These are phyloP conservation scores for Calcarius ornatus DNA, from an alignment of 2,113 vertebrate species.

Conservation along the genomic window DNA sequence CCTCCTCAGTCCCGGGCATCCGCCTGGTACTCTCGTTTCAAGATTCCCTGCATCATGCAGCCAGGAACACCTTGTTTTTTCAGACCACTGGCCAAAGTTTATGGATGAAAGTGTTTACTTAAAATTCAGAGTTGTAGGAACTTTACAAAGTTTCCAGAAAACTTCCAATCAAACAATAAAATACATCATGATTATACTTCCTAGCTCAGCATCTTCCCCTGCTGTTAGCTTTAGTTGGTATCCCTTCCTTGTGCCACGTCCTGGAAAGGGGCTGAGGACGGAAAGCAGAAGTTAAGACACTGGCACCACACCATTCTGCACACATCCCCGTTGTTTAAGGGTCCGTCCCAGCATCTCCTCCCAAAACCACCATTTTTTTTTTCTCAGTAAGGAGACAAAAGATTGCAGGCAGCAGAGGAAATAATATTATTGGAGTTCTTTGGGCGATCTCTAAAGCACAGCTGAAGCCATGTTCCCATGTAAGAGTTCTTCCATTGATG, in stretches of 20 bases:
- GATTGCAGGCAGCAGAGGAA: not conserved
- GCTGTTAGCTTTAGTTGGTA: not conserved
- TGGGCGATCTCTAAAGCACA: not conserved
- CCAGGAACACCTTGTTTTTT: not conserved
- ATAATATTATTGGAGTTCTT: not conserved
- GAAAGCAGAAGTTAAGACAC: not conserved
- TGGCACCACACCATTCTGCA: not conserved
- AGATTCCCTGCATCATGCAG: not conserved
- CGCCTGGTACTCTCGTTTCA: not conserved
- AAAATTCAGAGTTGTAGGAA: not conserved
- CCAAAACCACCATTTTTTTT: not conserved
- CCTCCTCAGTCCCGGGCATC: not conserved
- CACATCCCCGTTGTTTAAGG: not conserved
- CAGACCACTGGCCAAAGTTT: not conserved
- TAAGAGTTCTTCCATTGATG: fast-evolving
- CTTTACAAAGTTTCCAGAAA: not conserved
- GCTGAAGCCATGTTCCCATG: not conserved
- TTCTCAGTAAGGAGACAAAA: not conserved
- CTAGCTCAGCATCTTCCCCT: not conserved
- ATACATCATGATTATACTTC: not conserved
- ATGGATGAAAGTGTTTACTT: not conserved
- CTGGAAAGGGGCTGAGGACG: not conserved
- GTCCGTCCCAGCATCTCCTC: not conserved
- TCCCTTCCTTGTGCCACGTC: fast-evolving
- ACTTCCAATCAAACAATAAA: not conserved